A percentile compares a stretch with the other conserved stretches of the same genome.
Conservation (phyloP, 1,140 invertebrate species). For the Drosophila burlai region DNA sequence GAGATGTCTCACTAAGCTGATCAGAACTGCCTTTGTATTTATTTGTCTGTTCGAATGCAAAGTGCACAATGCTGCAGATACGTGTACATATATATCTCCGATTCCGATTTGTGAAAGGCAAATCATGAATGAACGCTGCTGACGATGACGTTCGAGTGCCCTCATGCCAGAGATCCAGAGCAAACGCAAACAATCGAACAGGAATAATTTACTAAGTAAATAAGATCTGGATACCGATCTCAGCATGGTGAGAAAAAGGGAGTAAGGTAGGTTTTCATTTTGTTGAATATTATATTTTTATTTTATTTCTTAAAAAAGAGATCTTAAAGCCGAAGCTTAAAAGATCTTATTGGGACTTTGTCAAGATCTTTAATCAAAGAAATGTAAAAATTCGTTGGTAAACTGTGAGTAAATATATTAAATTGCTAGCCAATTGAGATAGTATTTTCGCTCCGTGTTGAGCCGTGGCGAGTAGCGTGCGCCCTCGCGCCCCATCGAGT, state of each 20-base stretch:
- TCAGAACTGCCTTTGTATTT: constrained; percentile 52
- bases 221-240: constrained; percentile 59
- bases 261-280: too few relatives aligned
- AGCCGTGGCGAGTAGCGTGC: constrained; percentile 70
- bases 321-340: neutral
- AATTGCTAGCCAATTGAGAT: neutral
- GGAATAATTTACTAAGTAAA: constrained; percentile 84
- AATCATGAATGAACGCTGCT: constrained; percentile 79
- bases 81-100: constrained; percentile 4
- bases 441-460: constrained; percentile 9
- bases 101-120: constrained; percentile 75
- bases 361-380: neutral
- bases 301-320: neutral
- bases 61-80: constrained; percentile 42
- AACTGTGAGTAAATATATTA: neutral
- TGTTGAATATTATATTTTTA: neutral
- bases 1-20: constrained; percentile 64
- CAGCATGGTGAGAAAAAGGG: constrained; percentile 10
- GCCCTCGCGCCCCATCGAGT: constrained; percentile 80
- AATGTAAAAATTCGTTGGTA: neutral
- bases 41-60: constrained; percentile 54
- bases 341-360: neutral
- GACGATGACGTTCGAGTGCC: constrained; percentile 80
- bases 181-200: constrained; percentile 82
- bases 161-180: constrained; percentile 80